Conservation (phyloP, 2,113 vertebrate genomes). For the Typhlomys cinereus region DNA sequence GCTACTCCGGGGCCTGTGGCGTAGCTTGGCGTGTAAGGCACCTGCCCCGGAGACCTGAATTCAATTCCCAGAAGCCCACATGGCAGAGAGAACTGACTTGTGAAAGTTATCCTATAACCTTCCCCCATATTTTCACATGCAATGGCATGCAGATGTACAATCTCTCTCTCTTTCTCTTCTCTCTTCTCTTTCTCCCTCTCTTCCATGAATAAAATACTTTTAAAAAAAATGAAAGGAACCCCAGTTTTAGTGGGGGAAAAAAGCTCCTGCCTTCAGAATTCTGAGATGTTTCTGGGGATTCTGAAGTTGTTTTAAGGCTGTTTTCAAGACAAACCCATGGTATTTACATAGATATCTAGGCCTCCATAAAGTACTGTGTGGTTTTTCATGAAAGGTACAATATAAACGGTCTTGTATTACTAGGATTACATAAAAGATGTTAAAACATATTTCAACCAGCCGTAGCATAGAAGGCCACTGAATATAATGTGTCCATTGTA, state of each 20-base stretch:
- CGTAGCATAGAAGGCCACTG: slow-evolving; percentile 80
- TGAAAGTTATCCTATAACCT: too few species aligned
- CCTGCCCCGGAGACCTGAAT: too few species aligned
- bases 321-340: slow-evolving; percentile 77
- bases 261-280: slow-evolving; percentile 64
- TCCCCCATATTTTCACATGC: too few species aligned
- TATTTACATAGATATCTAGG: slow-evolving; percentile 80
- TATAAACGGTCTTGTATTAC: slow-evolving; percentile 79
- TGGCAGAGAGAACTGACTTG: too few species aligned
- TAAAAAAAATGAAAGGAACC: too few species aligned
- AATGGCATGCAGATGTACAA: too few species aligned
- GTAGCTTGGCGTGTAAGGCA: too few species aligned
- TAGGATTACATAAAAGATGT: slow-evolving; percentile 85
- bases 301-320: slow-evolving; percentile 77
- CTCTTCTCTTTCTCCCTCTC: too few species aligned
- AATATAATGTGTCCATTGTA: slow-evolving; percentile 86
- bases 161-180: too few species aligned
- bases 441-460: slow-evolving; percentile 84
- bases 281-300: slow-evolving; percentile 77
- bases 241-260: slow-evolving; percentile 56
- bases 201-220: too few species aligned
- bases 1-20: too few species aligned
- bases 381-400: slow-evolving; percentile 78
- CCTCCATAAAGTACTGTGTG: slow-evolving; percentile 76
- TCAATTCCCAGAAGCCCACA: too few species aligned